Conservation (phyloP, 2,888 invertebrate genomes). For the Cabera pusaria region DNA sequence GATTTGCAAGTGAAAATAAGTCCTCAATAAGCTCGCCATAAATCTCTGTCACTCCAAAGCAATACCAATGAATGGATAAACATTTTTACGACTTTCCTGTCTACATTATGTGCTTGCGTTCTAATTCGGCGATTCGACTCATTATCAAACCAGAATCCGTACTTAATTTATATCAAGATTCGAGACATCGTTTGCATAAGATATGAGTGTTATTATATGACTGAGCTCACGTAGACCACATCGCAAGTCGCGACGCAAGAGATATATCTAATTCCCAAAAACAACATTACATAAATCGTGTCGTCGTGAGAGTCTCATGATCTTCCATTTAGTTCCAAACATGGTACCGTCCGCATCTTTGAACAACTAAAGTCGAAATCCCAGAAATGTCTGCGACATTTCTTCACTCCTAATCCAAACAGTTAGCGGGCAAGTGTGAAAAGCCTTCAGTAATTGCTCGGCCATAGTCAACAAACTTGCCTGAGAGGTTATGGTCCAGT, state of each 20-base stretch:
- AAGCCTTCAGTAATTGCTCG: conserved; percentile 69
- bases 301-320: conserved; percentile 16
- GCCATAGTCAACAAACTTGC: conserved; percentile 48
- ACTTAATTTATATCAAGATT: conserved; percentile 6
- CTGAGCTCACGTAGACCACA: conserved; percentile 11
- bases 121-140: conserved; percentile 8
- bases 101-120: conserved; percentile 1
- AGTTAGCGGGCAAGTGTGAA: conserved; percentile 74
- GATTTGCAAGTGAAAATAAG: conserved; percentile 3
- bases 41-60: neutral
- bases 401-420: conserved; percentile 56
- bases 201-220: conserved; percentile 4
- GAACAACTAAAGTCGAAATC: conserved; percentile 34
- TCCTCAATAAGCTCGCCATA: neutral
- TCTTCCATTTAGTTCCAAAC: conserved; percentile 40
- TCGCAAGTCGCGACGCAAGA: conserved; percentile 3
- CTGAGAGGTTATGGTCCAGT: conserved; percentile 5
- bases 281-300: conserved; percentile 1
- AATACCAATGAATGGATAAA: neutral
- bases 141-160: conserved; percentile 10
- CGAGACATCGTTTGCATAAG: conserved; percentile 10
- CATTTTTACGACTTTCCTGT: conserved; percentile 6
- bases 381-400: conserved; percentile 60
- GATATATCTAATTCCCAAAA: conserved; percentile 4
- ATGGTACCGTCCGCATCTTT: conserved; percentile 22